Conservation (phyloP, 2,888 invertebrate species). For the Drosophila nr. medialis region DNA sequence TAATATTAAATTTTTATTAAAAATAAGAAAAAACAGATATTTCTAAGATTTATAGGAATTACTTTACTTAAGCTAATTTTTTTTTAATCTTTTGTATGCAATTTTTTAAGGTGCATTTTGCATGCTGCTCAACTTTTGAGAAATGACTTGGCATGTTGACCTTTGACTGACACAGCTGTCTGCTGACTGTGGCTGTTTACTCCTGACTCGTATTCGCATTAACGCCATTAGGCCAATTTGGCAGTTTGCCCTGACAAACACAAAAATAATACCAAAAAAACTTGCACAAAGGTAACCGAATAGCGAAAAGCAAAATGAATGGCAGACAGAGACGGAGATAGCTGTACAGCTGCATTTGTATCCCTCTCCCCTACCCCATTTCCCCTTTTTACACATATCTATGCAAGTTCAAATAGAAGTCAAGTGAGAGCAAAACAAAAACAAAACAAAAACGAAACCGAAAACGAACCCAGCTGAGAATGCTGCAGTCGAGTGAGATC, state of each 20-base stretch:
- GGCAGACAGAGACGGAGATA: slow-evolving; percentile 32
- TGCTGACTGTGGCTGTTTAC: slow-evolving; percentile 42
- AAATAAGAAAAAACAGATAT: background rate
- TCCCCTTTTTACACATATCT: slow-evolving; percentile 62
- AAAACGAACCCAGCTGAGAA: background rate
- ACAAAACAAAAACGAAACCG: slow-evolving; percentile 24
- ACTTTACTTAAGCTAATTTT: background rate
- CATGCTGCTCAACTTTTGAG: slow-evolving; percentile 41
- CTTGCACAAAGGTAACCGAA: slow-evolving; percentile 69
- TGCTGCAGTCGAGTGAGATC: background rate
- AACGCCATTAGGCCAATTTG: slow-evolving; percentile 81
- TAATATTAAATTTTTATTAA: background rate
- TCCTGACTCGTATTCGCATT: slow-evolving; percentile 77
- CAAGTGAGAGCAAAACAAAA: slow-evolving; percentile 61
- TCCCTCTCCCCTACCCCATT: background rate
- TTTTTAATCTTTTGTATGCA: background rate
- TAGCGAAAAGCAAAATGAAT: slow-evolving; percentile 36
- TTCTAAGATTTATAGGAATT: background rate
- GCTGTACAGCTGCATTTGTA: slow-evolving; percentile 6
- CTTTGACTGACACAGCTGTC: slow-evolving; percentile 54
- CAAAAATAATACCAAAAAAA: slow-evolving; percentile 25
- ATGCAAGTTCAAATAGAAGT: slow-evolving; percentile 78
- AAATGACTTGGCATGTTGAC: slow-evolving; percentile 59
- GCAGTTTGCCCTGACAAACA: slow-evolving; percentile 67
- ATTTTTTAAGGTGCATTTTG: slow-evolving; percentile 65